A percentile compares a stretch with the other conserved stretches of the same genome.
Evolutionary conservation across 2,113 vertebrate genomes (phyloP).

Genomic region (Microcebus lehilahytsara): DNA sequence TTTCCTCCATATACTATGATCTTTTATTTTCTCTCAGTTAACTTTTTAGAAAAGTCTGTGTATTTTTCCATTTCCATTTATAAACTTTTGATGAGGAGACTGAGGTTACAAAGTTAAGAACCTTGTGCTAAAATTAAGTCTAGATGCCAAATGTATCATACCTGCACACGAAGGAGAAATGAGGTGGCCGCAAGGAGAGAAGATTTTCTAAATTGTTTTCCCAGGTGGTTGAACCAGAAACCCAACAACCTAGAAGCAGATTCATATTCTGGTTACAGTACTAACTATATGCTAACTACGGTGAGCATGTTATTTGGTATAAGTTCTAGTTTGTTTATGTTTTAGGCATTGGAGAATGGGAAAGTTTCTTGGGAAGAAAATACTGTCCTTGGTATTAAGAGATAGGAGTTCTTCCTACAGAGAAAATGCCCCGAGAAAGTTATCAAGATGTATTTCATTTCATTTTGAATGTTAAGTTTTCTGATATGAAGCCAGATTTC

Average conservation of each 20-base stretch:
- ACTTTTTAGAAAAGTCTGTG: neutral
- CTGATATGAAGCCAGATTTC: neutral
- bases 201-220: neutral
- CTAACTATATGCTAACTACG: neutral
- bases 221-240: neutral
- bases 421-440: neutral
- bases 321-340: neutral
- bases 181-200: neutral
- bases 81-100: neutral
- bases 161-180: neutral
- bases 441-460: neutral
- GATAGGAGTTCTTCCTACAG: neutral
- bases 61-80: neutral
- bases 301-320: neutral
- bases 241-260: too few species aligned
- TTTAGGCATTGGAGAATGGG: neutral
- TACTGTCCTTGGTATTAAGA: neutral
- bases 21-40: neutral
- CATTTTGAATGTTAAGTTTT: neutral
- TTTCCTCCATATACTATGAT: neutral
- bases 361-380: neutral
- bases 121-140: neutral
- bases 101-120: neutral
- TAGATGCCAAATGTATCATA: neutral
- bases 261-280: neutral